Conservation (phyloP, 2,113 vertebrate genomes). For the Prochilodus magdalenae region DNA sequence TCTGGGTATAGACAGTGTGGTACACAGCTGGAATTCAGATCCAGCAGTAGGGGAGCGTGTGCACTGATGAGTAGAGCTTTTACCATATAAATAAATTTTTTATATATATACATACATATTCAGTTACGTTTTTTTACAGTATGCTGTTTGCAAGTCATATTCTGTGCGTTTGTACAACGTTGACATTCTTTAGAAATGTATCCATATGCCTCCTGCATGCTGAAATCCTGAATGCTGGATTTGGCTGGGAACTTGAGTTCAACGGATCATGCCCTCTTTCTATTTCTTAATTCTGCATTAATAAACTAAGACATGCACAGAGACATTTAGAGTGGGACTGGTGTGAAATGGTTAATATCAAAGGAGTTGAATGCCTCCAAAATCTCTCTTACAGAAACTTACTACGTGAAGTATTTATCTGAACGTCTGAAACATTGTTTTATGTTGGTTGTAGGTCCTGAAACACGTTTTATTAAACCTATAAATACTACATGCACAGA, state of each 20-base stretch:
- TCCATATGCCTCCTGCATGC: conserved; percentile 43
- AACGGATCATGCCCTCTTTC: neutral
- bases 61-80: conserved; percentile 4
- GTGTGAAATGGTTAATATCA: no score
- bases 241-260: conserved; percentile 42
- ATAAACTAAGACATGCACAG: no score
- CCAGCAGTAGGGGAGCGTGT: neutral
- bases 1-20: neutral
- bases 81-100: neutral
- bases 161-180: conserved; percentile 22
- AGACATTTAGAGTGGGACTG: no score
- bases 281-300: no score
- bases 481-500: no score
- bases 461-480: no score
- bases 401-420: no score
- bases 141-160: neutral
- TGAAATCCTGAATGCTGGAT: conserved; percentile 72
- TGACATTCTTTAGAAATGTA: conserved; percentile 29
- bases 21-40: neutral
- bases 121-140: conserved; percentile 20
- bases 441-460: no score
- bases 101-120: neutral
- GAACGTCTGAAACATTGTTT: no score
- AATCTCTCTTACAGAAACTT: no score
- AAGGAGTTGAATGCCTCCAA: no score